These are phyloP conservation scores for Hoplodrina blanda DNA, from an alignment of 2,888 invertebrate genomes.

Conservation along the genomic window DNA sequence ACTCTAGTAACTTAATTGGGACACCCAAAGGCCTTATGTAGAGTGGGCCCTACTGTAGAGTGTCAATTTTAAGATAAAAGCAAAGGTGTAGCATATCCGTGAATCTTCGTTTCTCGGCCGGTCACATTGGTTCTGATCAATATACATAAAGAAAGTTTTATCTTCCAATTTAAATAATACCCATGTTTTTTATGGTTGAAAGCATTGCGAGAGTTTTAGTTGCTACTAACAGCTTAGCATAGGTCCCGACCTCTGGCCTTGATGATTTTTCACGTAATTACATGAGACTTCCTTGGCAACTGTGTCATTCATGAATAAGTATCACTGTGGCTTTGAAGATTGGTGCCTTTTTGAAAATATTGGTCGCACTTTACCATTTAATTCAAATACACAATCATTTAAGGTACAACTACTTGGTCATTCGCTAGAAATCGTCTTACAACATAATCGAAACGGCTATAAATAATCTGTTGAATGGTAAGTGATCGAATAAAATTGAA, in stretches of 20 bases:
- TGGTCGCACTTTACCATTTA: not conserved
- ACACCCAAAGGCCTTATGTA: slow-evolving; percentile 8
- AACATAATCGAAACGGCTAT: slow-evolving; percentile 51
- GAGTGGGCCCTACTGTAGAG: not conserved
- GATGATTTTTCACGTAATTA: slow-evolving; percentile 19
- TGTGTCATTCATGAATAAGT: slow-evolving; percentile 4
- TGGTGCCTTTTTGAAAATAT: not conserved
- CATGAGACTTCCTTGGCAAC: slow-evolving; percentile 9
- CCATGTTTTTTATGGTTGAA: slow-evolving; percentile 35
- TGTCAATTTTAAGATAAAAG: not conserved
- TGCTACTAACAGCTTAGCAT: slow-evolving; percentile 8
- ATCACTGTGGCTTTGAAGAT: not conserved
- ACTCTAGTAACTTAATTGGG: not conserved
- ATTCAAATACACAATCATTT: not conserved
- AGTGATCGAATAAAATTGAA: slow-evolving; percentile 68
- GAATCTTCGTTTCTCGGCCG: slow-evolving; percentile 10
- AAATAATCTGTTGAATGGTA: slow-evolving; percentile 64
- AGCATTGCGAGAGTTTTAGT: slow-evolving; percentile 26
- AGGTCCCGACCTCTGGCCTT: slow-evolving; percentile 35
- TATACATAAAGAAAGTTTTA: slow-evolving; percentile 44
- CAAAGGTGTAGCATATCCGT: slow-evolving; percentile 10
- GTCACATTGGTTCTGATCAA: slow-evolving; percentile 30
- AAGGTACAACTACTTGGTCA: slow-evolving; percentile 14
- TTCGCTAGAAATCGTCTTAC: slow-evolving; percentile 54
- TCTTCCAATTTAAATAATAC: slow-evolving; percentile 43